phyloP scores from a whole-genome alignment of 1,140 invertebrate genomes.

The Pseudomyrmex gracilis region DNA sequence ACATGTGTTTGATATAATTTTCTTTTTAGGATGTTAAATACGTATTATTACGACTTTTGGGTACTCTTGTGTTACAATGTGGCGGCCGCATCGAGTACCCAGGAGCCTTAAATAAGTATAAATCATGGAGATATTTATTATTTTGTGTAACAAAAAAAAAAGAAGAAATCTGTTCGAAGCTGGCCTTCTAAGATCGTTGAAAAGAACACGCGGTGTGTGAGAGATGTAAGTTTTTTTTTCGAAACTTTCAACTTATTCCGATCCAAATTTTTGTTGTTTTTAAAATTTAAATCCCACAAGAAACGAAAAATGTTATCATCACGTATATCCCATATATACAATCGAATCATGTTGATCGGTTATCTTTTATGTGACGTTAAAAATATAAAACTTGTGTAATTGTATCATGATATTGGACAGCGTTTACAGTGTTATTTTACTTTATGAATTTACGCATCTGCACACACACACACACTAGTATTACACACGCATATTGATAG shows the following conservation, averaged over 20 bases:
- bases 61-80: too few species aligned
- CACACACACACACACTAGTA: too few species aligned
- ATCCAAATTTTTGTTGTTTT: constrained; percentile 9
- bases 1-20: too few species aligned
- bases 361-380: constrained; percentile 13
- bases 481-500: too few species aligned
- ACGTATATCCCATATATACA: constrained; percentile 34
- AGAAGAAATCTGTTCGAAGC: constrained; percentile 11
- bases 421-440: neutral
- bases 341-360: constrained; percentile 16
- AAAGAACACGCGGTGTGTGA: neutral
- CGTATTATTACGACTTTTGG: too few species aligned
- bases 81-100: too few species aligned
- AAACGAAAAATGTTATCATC: neutral
- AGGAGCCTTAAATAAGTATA: neutral
- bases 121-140: constrained; percentile 40
- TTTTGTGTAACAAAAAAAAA: constrained; percentile 62
- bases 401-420: constrained; percentile 40
- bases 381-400: constrained; percentile 14
- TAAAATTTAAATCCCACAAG: neutral
- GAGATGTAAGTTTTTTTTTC: neutral
- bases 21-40: too few species aligned
- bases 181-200: constrained; percentile 47
- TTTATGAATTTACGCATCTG: too few species aligned
- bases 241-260: constrained; percentile 5